A percentile compares a stretch with the other conserved stretches of the same genome.
Conservation (phyloP, 2,888 invertebrate species). For the Eupithecia tripunctaria region DNA sequence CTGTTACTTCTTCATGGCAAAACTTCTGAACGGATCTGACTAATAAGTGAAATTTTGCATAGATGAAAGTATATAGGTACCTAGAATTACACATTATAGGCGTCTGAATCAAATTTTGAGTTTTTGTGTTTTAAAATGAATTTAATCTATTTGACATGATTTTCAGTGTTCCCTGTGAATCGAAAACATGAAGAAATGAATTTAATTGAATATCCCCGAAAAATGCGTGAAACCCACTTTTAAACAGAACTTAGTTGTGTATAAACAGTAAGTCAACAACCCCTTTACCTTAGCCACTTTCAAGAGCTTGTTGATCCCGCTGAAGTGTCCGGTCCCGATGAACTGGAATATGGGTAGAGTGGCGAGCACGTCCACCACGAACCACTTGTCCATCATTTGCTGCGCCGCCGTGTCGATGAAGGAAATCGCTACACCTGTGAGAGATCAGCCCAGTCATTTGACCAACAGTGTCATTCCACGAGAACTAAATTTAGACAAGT, state of each 20-base stretch:
- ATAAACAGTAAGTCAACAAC: neutral
- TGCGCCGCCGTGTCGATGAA: slow-evolving; percentile 71
- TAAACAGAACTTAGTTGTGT: neutral
- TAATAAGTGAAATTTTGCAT: too few species aligned
- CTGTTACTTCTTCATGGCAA: too few species aligned
- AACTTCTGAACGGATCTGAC: too few species aligned
- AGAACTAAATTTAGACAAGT: neutral
- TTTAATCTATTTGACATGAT: too few species aligned
- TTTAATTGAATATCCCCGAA: neutral
- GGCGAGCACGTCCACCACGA: slow-evolving; percentile 64
- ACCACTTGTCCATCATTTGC: slow-evolving; percentile 70
- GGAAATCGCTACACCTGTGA: slow-evolving; percentile 70
- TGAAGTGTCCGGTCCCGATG: slow-evolving; percentile 61
- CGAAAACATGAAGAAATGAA: too few species aligned
- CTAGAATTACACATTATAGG: neutral
- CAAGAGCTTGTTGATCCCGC: slow-evolving; percentile 71
- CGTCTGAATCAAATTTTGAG: too few species aligned
- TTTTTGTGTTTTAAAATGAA: too few species aligned
- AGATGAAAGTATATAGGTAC: too few species aligned
- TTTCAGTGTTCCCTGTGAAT: too few species aligned
- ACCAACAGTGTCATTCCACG: too few species aligned
- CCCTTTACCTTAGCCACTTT: slow-evolving; percentile 64
- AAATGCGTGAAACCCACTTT: neutral
- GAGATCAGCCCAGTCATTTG: neutral
- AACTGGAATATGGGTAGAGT: slow-evolving; percentile 70